A percentile compares a stretch with the other conserved stretches of the same genome.
Conservation (phyloP, 2,888 invertebrate genomes). For the Myopa tessellatipennis region DNA sequence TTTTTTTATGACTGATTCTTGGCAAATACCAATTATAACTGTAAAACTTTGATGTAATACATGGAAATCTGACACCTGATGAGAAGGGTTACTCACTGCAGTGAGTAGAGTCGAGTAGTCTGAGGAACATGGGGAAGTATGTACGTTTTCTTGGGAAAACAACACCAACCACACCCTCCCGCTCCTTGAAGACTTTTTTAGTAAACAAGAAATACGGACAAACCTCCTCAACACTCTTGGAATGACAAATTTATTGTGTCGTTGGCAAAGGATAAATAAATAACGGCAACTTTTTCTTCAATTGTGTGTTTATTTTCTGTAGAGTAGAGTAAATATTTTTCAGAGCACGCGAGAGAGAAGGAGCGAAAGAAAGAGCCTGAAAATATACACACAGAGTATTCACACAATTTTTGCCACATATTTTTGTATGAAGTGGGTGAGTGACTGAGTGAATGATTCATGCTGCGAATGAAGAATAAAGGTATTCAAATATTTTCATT, state of each 20-base stretch:
- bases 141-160: not conserved
- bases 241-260: conserved; percentile 15
- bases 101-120: not conserved
- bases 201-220: not conserved
- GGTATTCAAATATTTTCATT: conserved; percentile 17
- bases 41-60: not conserved
- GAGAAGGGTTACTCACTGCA: not conserved
- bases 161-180: not conserved
- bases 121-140: not conserved
- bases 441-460: not conserved
- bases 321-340: no score
- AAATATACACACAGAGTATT: not conserved
- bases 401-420: not conserved
- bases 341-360: not conserved
- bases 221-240: no score
- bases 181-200: not conserved
- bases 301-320: not conserved
- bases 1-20: not conserved
- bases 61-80: conserved; percentile 20
- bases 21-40: not conserved
- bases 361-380: not conserved
- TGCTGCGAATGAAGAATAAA: not conserved
- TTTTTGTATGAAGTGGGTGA: not conserved
- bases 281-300: not conserved
- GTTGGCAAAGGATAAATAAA: conserved; percentile 17